These are phyloP conservation scores for Bruchidius siliquastri DNA, from an alignment of 2,888 invertebrate species.

Conservation along the genomic window DNA sequence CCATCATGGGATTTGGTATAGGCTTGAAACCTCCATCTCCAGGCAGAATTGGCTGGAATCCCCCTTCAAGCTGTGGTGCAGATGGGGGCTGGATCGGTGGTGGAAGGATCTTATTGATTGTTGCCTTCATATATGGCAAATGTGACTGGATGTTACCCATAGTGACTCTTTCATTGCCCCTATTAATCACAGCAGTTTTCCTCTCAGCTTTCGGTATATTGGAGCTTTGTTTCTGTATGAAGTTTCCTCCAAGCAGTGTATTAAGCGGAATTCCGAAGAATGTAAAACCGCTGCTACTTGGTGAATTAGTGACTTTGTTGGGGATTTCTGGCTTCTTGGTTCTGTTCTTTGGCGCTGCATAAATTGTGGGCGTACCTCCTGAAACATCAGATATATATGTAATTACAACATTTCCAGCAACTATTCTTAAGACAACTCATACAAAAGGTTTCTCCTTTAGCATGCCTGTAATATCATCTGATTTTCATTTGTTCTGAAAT, in stretches of 20 bases:
- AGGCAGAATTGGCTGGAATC: slow-evolving; percentile 72
- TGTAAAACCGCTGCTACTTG: slow-evolving; percentile 65
- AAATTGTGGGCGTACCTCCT: slow-evolving; percentile 59
- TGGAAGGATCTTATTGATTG: not conserved
- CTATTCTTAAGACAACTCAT: too few relatives aligned
- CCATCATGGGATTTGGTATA: slow-evolving; percentile 38
- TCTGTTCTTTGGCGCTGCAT: slow-evolving; percentile 49
- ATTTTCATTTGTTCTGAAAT: slow-evolving; percentile 12
- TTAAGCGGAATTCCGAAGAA: slow-evolving; percentile 83
- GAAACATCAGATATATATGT: slow-evolving; percentile 45
- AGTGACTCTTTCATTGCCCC: slow-evolving; percentile 13
- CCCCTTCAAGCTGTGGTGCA: slow-evolving; percentile 66
- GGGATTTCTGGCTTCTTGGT: slow-evolving; percentile 30
- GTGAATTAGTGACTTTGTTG: slow-evolving; percentile 44
- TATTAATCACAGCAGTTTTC: slow-evolving; percentile 40
- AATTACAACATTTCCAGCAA: too few relatives aligned
- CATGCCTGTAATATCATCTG: too few relatives aligned
- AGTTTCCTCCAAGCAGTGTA: slow-evolving; percentile 65
- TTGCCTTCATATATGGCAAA: slow-evolving; percentile 7
- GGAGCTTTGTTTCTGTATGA: slow-evolving; percentile 48
- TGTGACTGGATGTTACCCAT: slow-evolving; percentile 15
- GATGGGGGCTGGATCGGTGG: slow-evolving; percentile 35
- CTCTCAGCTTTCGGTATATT: slow-evolving; percentile 31
- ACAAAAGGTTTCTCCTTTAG: too few relatives aligned
- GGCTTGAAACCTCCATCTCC: slow-evolving; percentile 72